phyloP scores from a whole-genome alignment of 2,797 vertebrate species.

The Gephyroberyx darwinii region DNA sequence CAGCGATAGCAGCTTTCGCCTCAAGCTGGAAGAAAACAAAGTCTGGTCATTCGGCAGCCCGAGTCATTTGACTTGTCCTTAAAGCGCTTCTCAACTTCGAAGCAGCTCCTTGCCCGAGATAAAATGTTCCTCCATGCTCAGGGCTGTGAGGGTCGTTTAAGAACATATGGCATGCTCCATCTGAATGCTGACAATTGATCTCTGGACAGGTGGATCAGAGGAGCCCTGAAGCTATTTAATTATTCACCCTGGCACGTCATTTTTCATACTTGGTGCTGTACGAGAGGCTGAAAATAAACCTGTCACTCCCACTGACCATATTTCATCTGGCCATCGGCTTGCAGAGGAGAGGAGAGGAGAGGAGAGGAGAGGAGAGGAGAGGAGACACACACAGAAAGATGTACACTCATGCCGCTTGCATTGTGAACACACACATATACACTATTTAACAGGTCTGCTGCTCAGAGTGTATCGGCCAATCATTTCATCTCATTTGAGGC shows the following conservation, averaged over 20 bases:
- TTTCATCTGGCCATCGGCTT: constrained; percentile 64
- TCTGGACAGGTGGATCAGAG: constrained; percentile 63
- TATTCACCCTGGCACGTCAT: constrained; percentile 73
- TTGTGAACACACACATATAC: not conserved
- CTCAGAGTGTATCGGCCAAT: constrained; percentile 32
- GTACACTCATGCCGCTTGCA: not conserved
- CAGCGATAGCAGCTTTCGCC: constrained; percentile 4
- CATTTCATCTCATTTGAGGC: constrained; percentile 56
- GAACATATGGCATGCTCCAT: constrained; percentile 58
- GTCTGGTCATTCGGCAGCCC: constrained; percentile 7
- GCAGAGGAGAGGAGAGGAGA: constrained; percentile 1
- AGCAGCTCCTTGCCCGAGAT: constrained; percentile 26
- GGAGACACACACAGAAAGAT: not conserved
- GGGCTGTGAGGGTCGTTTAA: constrained; percentile 36
- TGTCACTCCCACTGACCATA: constrained; percentile 62
- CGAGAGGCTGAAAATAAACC: constrained; percentile 68
- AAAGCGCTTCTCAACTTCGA: constrained; percentile 10
- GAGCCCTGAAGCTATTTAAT: constrained; percentile 69
- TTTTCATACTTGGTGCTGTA: constrained; percentile 61
- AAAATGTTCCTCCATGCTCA: constrained; percentile 24
- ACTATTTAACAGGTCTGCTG: constrained; percentile 27
- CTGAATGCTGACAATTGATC: constrained; percentile 75
- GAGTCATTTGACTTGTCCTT: constrained; percentile 16
- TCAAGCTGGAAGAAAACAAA: constrained; percentile 4
- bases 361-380: not conserved